A percentile compares a stretch with the other conserved stretches of the same genome.
phyloP scores from a whole-genome alignment of 1,140 invertebrate species.

The Pectinophora gossypiella region DNA sequence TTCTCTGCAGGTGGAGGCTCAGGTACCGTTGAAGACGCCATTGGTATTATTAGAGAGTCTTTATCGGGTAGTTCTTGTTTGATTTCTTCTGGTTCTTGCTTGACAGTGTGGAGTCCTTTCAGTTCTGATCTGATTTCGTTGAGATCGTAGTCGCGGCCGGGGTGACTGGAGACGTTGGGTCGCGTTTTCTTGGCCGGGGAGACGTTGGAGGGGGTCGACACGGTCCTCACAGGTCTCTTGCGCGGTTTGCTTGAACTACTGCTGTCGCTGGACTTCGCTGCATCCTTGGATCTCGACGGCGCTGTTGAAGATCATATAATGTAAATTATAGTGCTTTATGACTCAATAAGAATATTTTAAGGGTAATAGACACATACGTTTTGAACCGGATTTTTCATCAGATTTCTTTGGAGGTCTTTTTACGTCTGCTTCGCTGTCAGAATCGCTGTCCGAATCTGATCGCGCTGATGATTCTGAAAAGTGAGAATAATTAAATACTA shows the following conservation, averaged over 20 bases:
- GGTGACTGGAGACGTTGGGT: conserved; percentile 27
- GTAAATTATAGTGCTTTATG: neutral
- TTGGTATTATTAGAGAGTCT: conserved; percentile 28
- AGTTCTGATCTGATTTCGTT: conserved; percentile 89
- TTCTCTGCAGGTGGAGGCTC: conserved; percentile 58
- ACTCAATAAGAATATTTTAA: neutral
- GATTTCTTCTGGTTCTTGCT: conserved; percentile 61
- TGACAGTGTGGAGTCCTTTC: conserved; percentile 81
- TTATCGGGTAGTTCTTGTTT: conserved; percentile 64
- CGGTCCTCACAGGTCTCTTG: conserved; percentile 49
- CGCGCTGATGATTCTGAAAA: conserved; percentile 75
- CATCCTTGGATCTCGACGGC: conserved; percentile 50
- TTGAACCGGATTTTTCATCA: conserved; percentile 51
- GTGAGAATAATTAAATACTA: conserved; percentile 12
- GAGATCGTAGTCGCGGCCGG: conserved; percentile 84
- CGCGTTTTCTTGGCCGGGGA: conserved; percentile 52
- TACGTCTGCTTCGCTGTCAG: conserved; percentile 75
- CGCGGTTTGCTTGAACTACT: conserved; percentile 57
- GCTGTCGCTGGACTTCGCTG: conserved; percentile 56
- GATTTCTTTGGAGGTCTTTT: conserved; percentile 57
- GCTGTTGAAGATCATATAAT: conserved; percentile 20
- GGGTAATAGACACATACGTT: conserved; percentile 34
- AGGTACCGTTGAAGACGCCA: conserved; percentile 25
- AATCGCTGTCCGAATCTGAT: conserved; percentile 77
- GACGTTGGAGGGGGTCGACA: conserved; percentile 35